These are phyloP conservation scores for Coryphaenoides rupestris DNA, from an alignment of 2,113 vertebrate species.

Conservation along the genomic window DNA sequence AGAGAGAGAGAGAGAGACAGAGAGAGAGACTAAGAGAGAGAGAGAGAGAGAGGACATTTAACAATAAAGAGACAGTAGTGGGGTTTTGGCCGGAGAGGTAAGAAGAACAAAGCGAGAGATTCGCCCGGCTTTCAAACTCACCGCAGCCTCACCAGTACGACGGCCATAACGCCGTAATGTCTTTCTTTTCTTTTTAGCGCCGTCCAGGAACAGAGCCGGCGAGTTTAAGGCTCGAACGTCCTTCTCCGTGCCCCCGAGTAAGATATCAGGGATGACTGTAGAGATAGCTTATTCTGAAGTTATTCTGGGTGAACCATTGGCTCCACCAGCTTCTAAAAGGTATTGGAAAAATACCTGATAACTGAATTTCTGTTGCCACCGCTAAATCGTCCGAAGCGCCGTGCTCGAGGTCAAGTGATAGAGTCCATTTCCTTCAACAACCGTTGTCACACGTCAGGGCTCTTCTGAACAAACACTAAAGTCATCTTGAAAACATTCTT, in stretches of 20 bases:
- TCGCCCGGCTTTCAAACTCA: constrained; percentile 30
- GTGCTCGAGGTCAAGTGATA: background rate
- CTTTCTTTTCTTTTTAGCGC: constrained; percentile 25
- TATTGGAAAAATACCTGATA: background rate
- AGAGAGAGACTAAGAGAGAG: constrained; percentile 50
- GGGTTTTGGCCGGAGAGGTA: constrained; percentile 43
- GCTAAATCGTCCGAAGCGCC: background rate
- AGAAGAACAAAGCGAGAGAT: constrained; percentile 33
- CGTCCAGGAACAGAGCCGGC: too few species aligned
- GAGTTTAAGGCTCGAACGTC: too few species aligned
- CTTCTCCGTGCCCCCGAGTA: background rate
- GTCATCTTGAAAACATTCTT: too few species aligned
- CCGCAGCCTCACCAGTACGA: constrained; percentile 19
- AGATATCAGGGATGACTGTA: background rate
- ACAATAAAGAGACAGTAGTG: constrained; percentile 55
- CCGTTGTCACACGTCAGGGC: too few species aligned
- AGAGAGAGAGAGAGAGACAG: constrained; percentile 60
- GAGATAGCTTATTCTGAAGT: too few species aligned
- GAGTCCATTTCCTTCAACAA: background rate
- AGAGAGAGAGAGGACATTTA: constrained; percentile 63
- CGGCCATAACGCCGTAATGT: constrained; percentile 4
- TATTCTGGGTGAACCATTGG: too few species aligned
- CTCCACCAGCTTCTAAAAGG: background rate
- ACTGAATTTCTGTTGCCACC: background rate
- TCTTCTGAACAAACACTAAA: too few species aligned